Percentiles rank a stretch among this genome's conserved stretches.
Conservation (phyloP, 2,888 invertebrate species). For the Leucophenga montana region DNA sequence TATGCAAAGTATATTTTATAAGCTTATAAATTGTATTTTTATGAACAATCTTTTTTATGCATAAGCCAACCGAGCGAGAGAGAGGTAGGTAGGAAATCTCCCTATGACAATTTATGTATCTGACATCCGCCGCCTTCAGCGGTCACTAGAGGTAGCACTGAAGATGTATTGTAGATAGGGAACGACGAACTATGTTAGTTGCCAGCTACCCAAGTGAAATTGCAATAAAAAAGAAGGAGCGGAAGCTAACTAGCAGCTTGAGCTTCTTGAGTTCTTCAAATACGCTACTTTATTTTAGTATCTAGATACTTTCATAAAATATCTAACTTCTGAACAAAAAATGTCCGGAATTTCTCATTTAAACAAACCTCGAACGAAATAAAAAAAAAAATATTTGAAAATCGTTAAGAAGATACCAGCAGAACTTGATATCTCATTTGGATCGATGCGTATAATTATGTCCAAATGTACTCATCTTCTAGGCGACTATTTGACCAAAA, state of each 20-base stretch:
- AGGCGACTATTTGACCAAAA: too few relatives aligned
- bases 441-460: too few relatives aligned
- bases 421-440: too few relatives aligned
- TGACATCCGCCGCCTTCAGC: constrained; percentile 55
- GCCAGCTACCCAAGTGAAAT: neutral
- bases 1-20: constrained; percentile 49
- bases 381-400: too few relatives aligned
- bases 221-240: neutral
- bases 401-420: too few relatives aligned
- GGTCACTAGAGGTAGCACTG: neutral
- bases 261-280: too few relatives aligned
- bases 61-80: constrained; percentile 1
- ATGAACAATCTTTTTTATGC: constrained; percentile 59
- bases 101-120: constrained; percentile 60
- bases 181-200: neutral
- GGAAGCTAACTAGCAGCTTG: neutral
- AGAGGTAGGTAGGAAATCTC: constrained; percentile 41
- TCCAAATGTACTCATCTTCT: too few relatives aligned
- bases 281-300: too few relatives aligned
- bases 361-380: too few relatives aligned
- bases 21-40: constrained; percentile 68
- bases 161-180: neutral
- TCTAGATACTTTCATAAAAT: neutral
- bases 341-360: too few relatives aligned
- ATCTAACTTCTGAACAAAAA: too few relatives aligned